A percentile compares a stretch with the other conserved stretches of the same genome.
Evolutionary conservation across 2,113 vertebrate genomes (phyloP).

Genomic region (Ifrita kowaldi): DNA sequence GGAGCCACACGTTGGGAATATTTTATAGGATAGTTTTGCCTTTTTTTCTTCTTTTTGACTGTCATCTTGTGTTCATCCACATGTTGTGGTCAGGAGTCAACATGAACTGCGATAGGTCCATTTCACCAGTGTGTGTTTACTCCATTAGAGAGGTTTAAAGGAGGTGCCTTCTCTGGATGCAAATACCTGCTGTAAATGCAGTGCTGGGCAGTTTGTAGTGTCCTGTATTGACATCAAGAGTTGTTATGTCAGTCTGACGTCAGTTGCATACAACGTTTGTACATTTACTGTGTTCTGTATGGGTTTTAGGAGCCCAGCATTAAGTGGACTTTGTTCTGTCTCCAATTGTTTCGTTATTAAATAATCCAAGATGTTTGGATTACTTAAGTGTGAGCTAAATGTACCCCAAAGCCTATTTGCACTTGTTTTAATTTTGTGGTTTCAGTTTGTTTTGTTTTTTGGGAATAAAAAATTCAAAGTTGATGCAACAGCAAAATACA

Average conservation of each 20-base stretch:
- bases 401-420: background rate
- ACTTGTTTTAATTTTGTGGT: background rate
- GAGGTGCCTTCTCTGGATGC: background rate
- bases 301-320: background rate
- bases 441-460: background rate
- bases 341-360: background rate
- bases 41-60: background rate
- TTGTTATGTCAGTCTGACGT: background rate
- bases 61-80: background rate
- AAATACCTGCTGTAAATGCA: background rate
- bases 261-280: rapidly evolving
- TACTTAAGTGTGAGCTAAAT: background rate
- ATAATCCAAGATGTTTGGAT: background rate
- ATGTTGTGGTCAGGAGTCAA: background rate
- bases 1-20: rapidly evolving
- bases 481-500: background rate
- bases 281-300: background rate
- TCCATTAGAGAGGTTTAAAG: background rate
- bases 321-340: background rate
- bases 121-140: background rate
- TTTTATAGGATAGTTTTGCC: background rate
- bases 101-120: background rate
- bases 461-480: background rate
- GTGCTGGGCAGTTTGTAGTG: background rate
- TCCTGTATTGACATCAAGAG: background rate